A percentile compares a stretch with the other conserved stretches of the same genome.
Evolutionary conservation across 2,888 invertebrate genomes (phyloP).

Genomic region (Xanthia togata): DNA sequence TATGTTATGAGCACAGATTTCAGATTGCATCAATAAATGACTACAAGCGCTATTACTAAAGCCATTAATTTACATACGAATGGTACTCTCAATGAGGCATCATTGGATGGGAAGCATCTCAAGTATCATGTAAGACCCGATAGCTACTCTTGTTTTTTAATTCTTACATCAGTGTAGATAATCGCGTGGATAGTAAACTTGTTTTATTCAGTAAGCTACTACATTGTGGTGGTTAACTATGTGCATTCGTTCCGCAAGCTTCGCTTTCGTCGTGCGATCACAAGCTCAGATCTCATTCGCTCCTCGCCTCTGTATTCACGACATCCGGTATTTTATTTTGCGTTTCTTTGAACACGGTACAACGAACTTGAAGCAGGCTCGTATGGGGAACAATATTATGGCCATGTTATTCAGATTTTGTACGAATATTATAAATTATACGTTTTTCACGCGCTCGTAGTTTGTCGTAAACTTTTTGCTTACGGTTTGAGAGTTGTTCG

Average conservation of each 20-base stretch:
- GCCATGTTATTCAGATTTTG: constrained; percentile 56
- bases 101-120: constrained; percentile 18
- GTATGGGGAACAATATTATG: constrained; percentile 68
- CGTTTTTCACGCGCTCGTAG: constrained; percentile 36
- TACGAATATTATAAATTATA: constrained; percentile 43
- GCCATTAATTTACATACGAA: constrained; percentile 24
- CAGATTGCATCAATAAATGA: constrained; percentile 38
- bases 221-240: constrained; percentile 67
- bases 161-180: constrained; percentile 55
- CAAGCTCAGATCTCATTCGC: constrained; percentile 78
- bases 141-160: constrained; percentile 53
- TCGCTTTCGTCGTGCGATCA: constrained; percentile 75
- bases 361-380: constrained; percentile 69
- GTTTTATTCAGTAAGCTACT: constrained; percentile 68
- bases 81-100: constrained; percentile 29
- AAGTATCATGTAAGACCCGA: constrained; percentile 11
- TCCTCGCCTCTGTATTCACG: constrained; percentile 77
- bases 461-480: constrained; percentile 35
- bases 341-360: constrained; percentile 72
- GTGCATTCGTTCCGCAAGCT: constrained; percentile 82
- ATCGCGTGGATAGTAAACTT: constrained; percentile 58
- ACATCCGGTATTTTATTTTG: constrained; percentile 85
- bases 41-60: constrained; percentile 20
- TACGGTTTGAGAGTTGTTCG: constrained; percentile 21
- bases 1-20: constrained; percentile 25